These are phyloP conservation scores for Danio albolineatus DNA, from an alignment of 2,797 vertebrate species.

Conservation along the genomic window DNA sequence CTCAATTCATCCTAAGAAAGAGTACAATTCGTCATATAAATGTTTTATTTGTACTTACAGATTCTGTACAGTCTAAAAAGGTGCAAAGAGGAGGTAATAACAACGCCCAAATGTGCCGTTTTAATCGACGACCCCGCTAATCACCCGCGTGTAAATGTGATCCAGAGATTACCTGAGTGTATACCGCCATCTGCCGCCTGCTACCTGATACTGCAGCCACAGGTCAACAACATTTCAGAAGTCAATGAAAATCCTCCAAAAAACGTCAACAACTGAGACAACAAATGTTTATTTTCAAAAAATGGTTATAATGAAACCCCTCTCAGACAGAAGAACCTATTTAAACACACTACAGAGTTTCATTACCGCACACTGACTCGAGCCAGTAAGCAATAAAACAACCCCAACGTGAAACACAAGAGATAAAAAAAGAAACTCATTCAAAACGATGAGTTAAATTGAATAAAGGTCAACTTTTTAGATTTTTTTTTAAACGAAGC, in stretches of 20 bases:
- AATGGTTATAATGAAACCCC: background rate
- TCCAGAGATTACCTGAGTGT: background rate
- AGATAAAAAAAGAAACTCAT: constrained; percentile 4
- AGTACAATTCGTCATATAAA: too few species aligned
- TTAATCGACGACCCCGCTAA: background rate
- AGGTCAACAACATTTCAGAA: background rate
- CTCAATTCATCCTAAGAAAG: too few species aligned
- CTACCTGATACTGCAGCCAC: background rate
- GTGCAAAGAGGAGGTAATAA: too few species aligned
- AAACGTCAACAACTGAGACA: constrained; percentile 26
- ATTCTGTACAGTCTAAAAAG: too few species aligned
- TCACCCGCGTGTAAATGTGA: background rate
- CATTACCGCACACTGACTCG: background rate
- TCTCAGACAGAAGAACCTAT: background rate
- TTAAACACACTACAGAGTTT: constrained; percentile 1
- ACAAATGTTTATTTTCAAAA: constrained; percentile 31
- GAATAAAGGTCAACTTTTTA: background rate
- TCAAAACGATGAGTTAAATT: constrained; percentile 3
- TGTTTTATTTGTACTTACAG: too few species aligned
- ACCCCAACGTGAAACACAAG: background rate
- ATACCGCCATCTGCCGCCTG: constrained; percentile 15
- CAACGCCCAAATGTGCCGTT: background rate
- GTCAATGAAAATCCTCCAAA: background rate
- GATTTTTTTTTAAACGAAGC: constrained; percentile 16
- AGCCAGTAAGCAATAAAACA: constrained; percentile 10